Evolutionary conservation across 2,888 invertebrate species (phyloP).

Genomic region (Ochropleura plecta): DNA sequence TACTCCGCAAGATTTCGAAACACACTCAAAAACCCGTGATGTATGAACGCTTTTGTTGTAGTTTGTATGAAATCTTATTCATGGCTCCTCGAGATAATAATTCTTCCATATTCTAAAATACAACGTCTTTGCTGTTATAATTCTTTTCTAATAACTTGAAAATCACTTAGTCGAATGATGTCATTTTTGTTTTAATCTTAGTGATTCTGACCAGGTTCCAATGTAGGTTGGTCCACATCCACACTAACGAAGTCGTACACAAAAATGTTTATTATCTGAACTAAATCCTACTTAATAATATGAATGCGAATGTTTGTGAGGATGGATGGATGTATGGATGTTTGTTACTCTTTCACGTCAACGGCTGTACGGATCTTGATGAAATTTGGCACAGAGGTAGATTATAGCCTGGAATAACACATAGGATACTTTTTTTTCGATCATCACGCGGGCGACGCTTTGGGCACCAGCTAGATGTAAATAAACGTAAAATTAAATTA

Average conservation of each 20-base stretch:
- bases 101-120: neutral
- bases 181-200: neutral
- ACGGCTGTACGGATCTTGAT: no score
- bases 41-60: conserved; percentile 43
- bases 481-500: neutral
- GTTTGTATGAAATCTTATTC: conserved; percentile 26
- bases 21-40: conserved; percentile 18
- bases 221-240: neutral
- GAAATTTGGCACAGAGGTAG: no score
- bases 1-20: conserved; percentile 38
- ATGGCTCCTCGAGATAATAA: neutral
- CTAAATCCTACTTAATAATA: no score
- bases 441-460: no score
- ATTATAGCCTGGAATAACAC: no score
- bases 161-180: no score
- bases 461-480: no score
- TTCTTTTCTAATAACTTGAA: neutral
- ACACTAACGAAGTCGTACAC: neutral
- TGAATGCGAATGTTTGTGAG: no score
- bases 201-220: neutral
- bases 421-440: no score
- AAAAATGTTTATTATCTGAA: neutral
- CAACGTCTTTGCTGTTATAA: neutral
- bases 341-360: no score
- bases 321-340: no score